Evolutionary conservation across 2,888 invertebrate species (phyloP), one percentile per base, ranked within the genome.

Genomic region (Dascillus cervinus): DNA sequence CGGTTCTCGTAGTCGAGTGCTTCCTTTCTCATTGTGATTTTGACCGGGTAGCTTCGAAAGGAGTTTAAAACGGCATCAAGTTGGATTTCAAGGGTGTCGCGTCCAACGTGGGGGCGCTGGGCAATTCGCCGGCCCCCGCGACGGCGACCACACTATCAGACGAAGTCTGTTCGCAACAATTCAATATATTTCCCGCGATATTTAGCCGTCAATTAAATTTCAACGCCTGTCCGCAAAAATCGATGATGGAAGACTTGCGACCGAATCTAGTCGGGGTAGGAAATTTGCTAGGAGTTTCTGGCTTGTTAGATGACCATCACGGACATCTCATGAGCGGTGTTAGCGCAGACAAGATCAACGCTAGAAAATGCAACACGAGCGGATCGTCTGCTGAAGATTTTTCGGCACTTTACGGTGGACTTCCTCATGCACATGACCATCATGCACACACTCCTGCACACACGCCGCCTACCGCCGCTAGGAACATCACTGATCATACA

Each of bases 101-200:
- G 73, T 82, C 61, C 60, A 68, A 60, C 69, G 70, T 69, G 70
- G 73, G 69, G 71, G 72, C 72, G 62, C 63, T 70, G 67, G 72
- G 66, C 66, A 68, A 66, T 62, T 71, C 71, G 67, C 66, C 67
- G 71, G 68, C 68, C 72, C 70, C 67, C 60, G 46, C 40, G 48
- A 49, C 50, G 53, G 55, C 43, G 13, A 41, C 59, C 56, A 26
- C 60, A 56, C 25, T 46, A 56, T 35, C 59, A 68, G 54, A 75
- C 72, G 53, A 67, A 71, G 57, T 70, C 69, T 54, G 72, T 51
- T 79, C 79, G 44, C 85, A 86, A 62, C 87, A 87, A 70, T 88
- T 88, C 72, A 88, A 88, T 72, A 89, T 89, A 57, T 88, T 89
- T 67, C 88, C 88, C 53, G 88, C 88, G 39, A 88, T 88, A 62